phyloP scores from a whole-genome alignment of 2,888 invertebrate species.

The Quadroppia sp. region DNA sequence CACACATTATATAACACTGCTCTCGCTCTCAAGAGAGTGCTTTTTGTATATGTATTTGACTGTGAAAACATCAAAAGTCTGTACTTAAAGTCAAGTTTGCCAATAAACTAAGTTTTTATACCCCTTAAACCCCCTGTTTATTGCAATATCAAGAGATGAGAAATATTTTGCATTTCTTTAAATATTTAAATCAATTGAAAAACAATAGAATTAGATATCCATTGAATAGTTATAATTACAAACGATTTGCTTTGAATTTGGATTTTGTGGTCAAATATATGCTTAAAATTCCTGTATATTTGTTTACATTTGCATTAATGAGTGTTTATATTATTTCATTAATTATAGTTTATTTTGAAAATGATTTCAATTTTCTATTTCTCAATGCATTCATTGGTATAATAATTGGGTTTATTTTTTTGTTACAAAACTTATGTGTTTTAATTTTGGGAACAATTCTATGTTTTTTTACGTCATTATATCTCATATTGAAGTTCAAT shows the following conservation, averaged over 20 bases:
- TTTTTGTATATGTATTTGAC: too few relatives aligned
- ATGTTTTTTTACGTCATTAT: neutral
- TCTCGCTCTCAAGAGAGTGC: too few relatives aligned
- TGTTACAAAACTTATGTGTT: neutral
- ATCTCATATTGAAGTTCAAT: neutral
- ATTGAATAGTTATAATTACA: neutral
- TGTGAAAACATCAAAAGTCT: too few relatives aligned
- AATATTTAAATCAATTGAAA: neutral
- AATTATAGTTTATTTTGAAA: neutral
- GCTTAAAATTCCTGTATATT: neutral
- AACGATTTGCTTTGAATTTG: neutral
- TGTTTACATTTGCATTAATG: neutral
- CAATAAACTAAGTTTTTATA: too few relatives aligned
- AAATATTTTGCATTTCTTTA: neutral
- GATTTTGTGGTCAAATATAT: neutral
- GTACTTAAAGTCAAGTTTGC: too few relatives aligned
- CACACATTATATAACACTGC: too few relatives aligned
- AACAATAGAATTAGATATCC: neutral
- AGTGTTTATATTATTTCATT: too few relatives aligned
- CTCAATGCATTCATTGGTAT: neutral
- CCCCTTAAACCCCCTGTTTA: too few relatives aligned
- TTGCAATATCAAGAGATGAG: neutral
- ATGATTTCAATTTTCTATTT: neutral
- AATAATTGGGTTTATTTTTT: neutral
- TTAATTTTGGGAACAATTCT: neutral